phyloP scores from a whole-genome alignment of 2,797 vertebrate species.

The Tragelaphus eurycerus region DNA sequence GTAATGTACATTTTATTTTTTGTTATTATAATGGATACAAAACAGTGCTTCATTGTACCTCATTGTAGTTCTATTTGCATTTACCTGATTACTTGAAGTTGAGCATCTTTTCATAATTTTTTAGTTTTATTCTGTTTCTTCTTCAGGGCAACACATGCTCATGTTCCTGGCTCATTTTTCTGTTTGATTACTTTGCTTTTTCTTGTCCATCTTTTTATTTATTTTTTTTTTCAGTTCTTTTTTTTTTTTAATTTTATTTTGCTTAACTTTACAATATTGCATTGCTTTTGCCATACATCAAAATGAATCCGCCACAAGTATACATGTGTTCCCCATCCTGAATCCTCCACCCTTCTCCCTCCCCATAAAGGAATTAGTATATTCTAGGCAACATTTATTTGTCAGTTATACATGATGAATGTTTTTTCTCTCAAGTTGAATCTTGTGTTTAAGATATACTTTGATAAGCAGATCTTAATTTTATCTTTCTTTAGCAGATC shows the following conservation, averaged over 20 bases:
- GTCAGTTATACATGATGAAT: neutral
- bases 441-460: neutral
- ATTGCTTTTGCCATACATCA: too few relatives aligned
- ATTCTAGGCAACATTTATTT: neutral
- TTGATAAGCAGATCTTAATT: neutral
- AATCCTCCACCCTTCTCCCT: too few relatives aligned
- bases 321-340: too few relatives aligned
- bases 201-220: neutral
- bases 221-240: too few relatives aligned
- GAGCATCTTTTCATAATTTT: neutral
- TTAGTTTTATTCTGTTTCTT: neutral
- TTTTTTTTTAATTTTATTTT: too few relatives aligned
- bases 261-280: too few relatives aligned
- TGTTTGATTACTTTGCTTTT: neutral
- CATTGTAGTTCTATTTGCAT: neutral
- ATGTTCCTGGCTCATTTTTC: neutral
- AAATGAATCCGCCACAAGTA: too few relatives aligned
- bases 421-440: neutral
- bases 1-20: neutral
- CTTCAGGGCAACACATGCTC: neutral
- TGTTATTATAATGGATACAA: neutral
- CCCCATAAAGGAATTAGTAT: neutral
- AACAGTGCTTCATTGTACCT: neutral
- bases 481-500: neutral
- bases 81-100: neutral